Evolutionary conservation across 2,888 invertebrate species (phyloP).

Genomic region (Drosophila diplacantha): DNA sequence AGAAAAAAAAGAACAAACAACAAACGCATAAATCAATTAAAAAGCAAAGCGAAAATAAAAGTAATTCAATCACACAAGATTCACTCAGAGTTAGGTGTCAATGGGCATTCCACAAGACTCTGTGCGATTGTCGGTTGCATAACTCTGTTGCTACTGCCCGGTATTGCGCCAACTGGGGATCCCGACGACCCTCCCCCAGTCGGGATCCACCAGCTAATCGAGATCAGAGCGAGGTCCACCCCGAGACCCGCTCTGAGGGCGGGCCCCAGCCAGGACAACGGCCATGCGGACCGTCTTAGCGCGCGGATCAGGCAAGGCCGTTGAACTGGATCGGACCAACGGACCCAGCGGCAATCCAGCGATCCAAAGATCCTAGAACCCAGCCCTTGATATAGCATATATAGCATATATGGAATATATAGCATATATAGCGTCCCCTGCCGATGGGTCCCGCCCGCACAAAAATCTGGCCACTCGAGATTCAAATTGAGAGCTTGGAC

Average conservation of each 20-base stretch:
- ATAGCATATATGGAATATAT: too few species aligned
- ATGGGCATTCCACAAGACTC: slow-evolving; percentile 69
- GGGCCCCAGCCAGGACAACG: slow-evolving; percentile 62
- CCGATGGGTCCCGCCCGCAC: slow-evolving; percentile 32
- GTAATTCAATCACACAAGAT: slow-evolving; percentile 75
- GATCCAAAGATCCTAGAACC: slow-evolving; percentile 7
- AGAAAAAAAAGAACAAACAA: slow-evolving; percentile 31
- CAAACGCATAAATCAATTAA: slow-evolving; percentile 24
- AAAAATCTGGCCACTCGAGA: neutral
- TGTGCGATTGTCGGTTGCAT: slow-evolving; percentile 74
- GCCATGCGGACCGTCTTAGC: slow-evolving; percentile 70
- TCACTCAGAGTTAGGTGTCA: slow-evolving; percentile 75
- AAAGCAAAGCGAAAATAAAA: slow-evolving; percentile 48
- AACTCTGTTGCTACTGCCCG: slow-evolving; percentile 76
- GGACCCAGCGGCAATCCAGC: slow-evolving; percentile 25
- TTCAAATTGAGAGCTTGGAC: slow-evolving; percentile 1
- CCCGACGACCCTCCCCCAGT: neutral
- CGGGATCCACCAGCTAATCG: slow-evolving; percentile 6
- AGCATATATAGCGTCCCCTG: slow-evolving; percentile 37
- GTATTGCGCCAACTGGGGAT: slow-evolving; percentile 47
- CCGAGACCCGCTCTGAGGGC: slow-evolving; percentile 11
- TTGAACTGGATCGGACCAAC: slow-evolving; percentile 59
- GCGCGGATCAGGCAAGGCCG: slow-evolving; percentile 60
- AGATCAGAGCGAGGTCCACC: slow-evolving; percentile 1
- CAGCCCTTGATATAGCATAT: slow-evolving; percentile 39